Evolutionary conservation across 2,888 invertebrate genomes (phyloP).

Genomic region (Stenodema calcarata): DNA sequence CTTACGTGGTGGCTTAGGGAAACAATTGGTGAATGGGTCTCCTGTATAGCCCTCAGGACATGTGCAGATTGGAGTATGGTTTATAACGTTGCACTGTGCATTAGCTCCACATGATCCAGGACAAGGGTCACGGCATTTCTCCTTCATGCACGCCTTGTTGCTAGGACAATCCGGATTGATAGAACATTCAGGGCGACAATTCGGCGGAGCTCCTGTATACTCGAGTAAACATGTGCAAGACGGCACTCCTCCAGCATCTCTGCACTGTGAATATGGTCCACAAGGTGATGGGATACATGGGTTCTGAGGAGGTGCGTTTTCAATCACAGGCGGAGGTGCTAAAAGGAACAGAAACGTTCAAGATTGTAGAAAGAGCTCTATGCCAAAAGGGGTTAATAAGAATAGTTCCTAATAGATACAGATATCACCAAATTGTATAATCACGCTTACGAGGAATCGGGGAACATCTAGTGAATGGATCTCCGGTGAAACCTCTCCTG

Average conservation of each 20-base stretch:
- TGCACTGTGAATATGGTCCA: constrained; percentile 82
- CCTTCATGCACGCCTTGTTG: constrained; percentile 74
- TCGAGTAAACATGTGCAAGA: constrained; percentile 81
- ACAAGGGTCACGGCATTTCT: constrained; percentile 82
- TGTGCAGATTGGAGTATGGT: constrained; percentile 68
- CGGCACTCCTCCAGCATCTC: constrained; percentile 77
- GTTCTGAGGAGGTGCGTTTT: constrained; percentile 60
- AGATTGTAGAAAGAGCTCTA: constrained; percentile 57
- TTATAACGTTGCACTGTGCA: constrained; percentile 72
- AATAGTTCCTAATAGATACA: neutral
- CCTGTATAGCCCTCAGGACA: constrained; percentile 67
- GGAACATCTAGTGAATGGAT: constrained; percentile 71
- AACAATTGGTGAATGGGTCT: constrained; percentile 67
- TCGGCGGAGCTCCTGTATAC: constrained; percentile 84
- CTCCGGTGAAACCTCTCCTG: constrained; percentile 72
- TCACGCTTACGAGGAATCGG: constrained; percentile 60
- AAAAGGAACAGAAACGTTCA: constrained; percentile 60
- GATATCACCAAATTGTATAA: neutral
- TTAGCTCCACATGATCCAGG: constrained; percentile 76
- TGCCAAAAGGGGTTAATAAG: too few relatives aligned
- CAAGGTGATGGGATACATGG: constrained; percentile 89
- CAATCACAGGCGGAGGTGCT: constrained; percentile 58
- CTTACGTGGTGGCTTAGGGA: constrained; percentile 66
- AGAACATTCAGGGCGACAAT: constrained; percentile 82
- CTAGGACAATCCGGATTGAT: constrained; percentile 83